Percentiles rank a stretch among this genome's conserved stretches.
These are phyloP conservation scores for Oreochromis tanganicae DNA, from an alignment of 2,113 vertebrate species.

Conservation along the genomic window DNA sequence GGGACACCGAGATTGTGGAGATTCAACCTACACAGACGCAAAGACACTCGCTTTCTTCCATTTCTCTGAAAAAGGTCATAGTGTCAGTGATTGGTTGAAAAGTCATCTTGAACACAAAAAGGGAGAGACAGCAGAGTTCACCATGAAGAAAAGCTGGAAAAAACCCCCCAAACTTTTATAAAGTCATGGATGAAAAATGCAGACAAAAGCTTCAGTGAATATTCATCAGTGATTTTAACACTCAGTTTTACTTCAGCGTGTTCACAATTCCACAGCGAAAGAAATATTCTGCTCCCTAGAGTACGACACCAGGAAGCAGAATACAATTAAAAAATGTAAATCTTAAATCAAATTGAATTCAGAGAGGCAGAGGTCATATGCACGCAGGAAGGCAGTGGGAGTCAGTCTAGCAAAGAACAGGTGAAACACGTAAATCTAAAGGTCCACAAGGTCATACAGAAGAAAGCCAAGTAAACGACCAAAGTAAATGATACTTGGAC, in stretches of 20 bases:
- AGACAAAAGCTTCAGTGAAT: background rate
- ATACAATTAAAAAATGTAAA: rapidly evolving
- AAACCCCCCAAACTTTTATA: background rate
- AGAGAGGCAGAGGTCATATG: background rate
- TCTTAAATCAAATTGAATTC: background rate
- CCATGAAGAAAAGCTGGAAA: background rate
- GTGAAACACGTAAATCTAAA: background rate
- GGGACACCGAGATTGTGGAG: background rate
- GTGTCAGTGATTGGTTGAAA: background rate
- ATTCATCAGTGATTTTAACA: background rate
- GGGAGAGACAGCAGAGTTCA: background rate
- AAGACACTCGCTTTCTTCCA: background rate
- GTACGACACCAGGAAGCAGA: background rate
- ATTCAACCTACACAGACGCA: background rate
- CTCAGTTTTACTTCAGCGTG: background rate
- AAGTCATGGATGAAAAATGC: background rate
- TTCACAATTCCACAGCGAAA: background rate
- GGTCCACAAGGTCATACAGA: background rate
- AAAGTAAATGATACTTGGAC: background rate
- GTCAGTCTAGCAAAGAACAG: background rate
- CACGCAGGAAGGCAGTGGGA: background rate
- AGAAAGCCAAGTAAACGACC: background rate
- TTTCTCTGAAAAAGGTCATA: background rate
- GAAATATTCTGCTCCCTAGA: background rate
- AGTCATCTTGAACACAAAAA: background rate